Conservation (phyloP, 1,140 invertebrate genomes). For the Hyposmocoma kahamanoa region DNA sequence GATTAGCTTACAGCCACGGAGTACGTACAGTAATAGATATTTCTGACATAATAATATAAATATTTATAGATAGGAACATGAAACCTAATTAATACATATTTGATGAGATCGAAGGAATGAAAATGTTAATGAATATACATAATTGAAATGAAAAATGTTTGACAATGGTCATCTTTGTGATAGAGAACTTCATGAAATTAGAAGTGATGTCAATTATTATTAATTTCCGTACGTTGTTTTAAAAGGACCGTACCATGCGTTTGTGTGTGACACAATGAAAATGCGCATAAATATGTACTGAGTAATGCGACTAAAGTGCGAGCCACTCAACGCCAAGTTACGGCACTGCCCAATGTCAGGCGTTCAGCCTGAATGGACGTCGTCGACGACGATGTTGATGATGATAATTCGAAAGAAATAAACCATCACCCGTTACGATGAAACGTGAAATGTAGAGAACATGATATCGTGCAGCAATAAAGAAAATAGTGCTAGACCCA, state of each 20-base stretch:
- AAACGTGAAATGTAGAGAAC: constrained; percentile 26
- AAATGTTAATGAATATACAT: too few relatives aligned
- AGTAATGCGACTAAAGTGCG: too few relatives aligned
- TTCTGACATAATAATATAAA: constrained; percentile 8
- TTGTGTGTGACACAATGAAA: too few relatives aligned
- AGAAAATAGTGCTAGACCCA: constrained; percentile 48
- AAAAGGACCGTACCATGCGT: not conserved
- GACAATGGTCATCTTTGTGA: too few relatives aligned
- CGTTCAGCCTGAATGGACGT: not conserved
- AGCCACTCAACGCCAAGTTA: not conserved
- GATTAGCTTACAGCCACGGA: constrained; percentile 43
- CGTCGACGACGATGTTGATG: not conserved
- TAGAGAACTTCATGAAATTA: too few relatives aligned
- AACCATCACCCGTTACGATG: constrained; percentile 30
- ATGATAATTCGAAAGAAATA: constrained; percentile 1
- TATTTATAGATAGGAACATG: constrained; percentile 13
- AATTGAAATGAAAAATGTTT: too few relatives aligned
- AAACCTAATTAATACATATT: constrained; percentile 10
- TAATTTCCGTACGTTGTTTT: not conserved
- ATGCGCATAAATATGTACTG: too few relatives aligned
- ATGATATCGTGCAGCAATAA: constrained; percentile 46
- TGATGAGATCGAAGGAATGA: too few relatives aligned
- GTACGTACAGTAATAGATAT: constrained; percentile 17
- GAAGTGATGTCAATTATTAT: too few relatives aligned
- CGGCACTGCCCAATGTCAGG: not conserved